Conservation (phyloP, 2,888 invertebrate genomes). For the Cosmia trapezina region DNA sequence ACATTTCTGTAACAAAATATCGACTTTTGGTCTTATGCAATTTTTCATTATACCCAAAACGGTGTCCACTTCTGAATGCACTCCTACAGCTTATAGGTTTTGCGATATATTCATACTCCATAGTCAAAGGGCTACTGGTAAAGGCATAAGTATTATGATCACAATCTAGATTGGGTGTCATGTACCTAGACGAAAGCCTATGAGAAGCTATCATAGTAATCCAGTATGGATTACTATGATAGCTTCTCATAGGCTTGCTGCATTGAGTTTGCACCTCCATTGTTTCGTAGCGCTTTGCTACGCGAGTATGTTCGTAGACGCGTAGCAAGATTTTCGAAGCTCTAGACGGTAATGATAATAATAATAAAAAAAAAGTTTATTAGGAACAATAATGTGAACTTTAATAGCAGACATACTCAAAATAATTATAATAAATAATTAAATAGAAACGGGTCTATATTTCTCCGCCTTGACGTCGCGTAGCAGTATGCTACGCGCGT, state of each 20-base stretch:
- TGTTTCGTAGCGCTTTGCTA: slow-evolving; percentile 43
- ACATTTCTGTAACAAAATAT: not conserved
- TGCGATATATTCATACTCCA: not conserved
- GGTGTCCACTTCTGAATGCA: not conserved
- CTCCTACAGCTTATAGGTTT: not conserved
- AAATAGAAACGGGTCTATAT: not conserved
- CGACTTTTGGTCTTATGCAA: not conserved
- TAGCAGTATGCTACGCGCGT: slow-evolving; percentile 8
- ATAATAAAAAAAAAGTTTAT: too few relatives aligned
- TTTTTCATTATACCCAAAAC: not conserved
- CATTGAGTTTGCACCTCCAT: not conserved
- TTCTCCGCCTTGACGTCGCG: not conserved
- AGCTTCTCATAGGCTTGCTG: too few relatives aligned
- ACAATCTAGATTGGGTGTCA: slow-evolving; percentile 33
- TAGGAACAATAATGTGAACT: too few relatives aligned
- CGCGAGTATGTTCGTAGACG: slow-evolving; percentile 16
- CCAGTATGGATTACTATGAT: too few relatives aligned
- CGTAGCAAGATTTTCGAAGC: slow-evolving; percentile 36
- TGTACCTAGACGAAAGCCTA: not conserved
- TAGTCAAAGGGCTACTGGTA: not conserved
- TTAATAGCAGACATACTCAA: not conserved
- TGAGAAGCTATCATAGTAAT: slow-evolving; percentile 12
- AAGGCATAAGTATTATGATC: slow-evolving; percentile 30
- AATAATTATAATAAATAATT: not conserved
- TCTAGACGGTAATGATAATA: not conserved